These are phyloP conservation scores for Scomber japonicus DNA, from an alignment of 2,113 vertebrate genomes.

Conservation along the genomic window DNA sequence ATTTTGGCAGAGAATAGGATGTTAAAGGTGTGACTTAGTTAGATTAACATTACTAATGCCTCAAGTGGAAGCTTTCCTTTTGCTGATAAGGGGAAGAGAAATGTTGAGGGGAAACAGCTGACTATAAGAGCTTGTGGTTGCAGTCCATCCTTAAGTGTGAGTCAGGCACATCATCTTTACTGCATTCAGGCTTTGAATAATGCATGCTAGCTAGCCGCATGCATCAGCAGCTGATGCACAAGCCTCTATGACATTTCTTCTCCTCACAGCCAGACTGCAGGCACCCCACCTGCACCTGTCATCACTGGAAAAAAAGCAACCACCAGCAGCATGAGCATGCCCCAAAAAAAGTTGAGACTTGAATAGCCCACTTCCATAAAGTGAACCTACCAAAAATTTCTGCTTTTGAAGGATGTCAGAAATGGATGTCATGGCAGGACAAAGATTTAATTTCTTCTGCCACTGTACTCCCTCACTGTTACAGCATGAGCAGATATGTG, in stretches of 20 bases:
- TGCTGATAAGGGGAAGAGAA: conserved; percentile 21
- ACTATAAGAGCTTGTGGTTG: conserved; percentile 20
- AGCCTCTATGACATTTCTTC: conserved; percentile 63
- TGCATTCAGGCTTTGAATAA: conserved; percentile 77
- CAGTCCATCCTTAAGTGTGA: conserved; percentile 52
- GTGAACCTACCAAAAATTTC: conserved; percentile 4
- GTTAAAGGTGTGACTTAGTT: conserved; percentile 5
- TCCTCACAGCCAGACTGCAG: conserved; percentile 59
- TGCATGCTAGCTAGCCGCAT: conserved; percentile 69
- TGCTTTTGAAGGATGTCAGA: conserved; percentile 35
- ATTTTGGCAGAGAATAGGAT: conserved; percentile 6
- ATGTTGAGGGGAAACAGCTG: conserved; percentile 20
- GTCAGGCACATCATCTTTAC: conserved; percentile 66
- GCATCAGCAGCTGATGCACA: conserved; percentile 69
- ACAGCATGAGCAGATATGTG: conserved; percentile 15
- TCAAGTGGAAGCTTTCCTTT: conserved; percentile 12
- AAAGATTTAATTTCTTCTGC: conserved; percentile 18
- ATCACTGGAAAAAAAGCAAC: conserved; percentile 22
- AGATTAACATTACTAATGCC: not conserved
- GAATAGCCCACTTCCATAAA: conserved; percentile 27
- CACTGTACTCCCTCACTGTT: conserved; percentile 3
- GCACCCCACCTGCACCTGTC: conserved; percentile 58
- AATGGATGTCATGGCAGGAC: conserved; percentile 16
- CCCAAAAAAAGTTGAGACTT: conserved; percentile 8
- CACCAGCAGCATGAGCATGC: conserved; percentile 16